phyloP scores from a whole-genome alignment of 2,888 invertebrate genomes.

The Octodonta nipae region DNA sequence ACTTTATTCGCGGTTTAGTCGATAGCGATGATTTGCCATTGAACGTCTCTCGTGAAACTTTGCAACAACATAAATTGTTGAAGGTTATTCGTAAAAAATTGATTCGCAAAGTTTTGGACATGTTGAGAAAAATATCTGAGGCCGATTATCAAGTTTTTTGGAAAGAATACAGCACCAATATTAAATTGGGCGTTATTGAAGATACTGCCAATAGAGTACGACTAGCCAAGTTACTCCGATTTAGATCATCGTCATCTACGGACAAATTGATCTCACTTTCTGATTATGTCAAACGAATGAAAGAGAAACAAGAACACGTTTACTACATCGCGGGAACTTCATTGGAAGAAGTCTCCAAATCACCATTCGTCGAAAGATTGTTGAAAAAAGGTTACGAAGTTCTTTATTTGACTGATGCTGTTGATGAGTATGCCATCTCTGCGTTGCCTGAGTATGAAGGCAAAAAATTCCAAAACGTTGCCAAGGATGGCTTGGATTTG shows the following conservation, averaged over 20 bases:
- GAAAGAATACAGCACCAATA: constrained; percentile 97
- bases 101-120: constrained; percentile 88
- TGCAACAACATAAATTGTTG: constrained; percentile 96
- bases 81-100: constrained; percentile 99
- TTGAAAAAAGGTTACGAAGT: constrained; percentile 90
- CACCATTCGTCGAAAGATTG: constrained; percentile 92
- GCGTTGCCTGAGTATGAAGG: constrained; percentile 95
- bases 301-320: constrained; percentile 83
- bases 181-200: constrained; percentile 75
- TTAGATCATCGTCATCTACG: constrained; percentile 71
- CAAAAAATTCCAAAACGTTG: constrained; percentile 98
- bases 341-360: constrained; percentile 71
- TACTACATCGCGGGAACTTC: constrained; percentile 91
- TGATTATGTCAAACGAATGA: constrained; percentile 91
- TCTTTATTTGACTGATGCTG: constrained; percentile 84
- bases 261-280: constrained; percentile 58
- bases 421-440: constrained; percentile 95
- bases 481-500: too few relatives aligned
- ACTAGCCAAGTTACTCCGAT: constrained; percentile 84
- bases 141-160: constrained; percentile 88
- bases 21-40: constrained; percentile 97
- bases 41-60: constrained; percentile 93
- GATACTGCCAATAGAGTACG: constrained; percentile 93
- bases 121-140: constrained; percentile 89
- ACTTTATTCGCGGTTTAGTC: constrained; percentile 90